phyloP scores from a whole-genome alignment of 2,888 invertebrate genomes.

The Ariolimax columbianus region DNA sequence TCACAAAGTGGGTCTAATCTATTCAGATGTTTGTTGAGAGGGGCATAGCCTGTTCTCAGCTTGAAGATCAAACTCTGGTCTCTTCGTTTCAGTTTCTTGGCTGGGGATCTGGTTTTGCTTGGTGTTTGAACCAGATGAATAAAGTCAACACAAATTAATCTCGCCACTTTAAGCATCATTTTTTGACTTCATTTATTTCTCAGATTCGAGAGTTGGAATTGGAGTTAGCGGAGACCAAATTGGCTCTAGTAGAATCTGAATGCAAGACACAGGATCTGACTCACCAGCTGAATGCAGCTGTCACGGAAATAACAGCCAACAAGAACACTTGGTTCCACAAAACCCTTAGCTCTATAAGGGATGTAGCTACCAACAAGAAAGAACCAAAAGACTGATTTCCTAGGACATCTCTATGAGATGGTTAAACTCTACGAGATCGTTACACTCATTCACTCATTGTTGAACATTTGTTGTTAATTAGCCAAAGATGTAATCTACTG shows the following conservation, averaged over 20 bases:
- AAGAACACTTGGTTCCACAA: constrained; percentile 94
- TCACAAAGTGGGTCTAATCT: no score
- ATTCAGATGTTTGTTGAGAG: no score
- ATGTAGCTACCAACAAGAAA: constrained; percentile 77
- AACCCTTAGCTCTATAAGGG: constrained; percentile 85
- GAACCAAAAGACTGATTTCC: constrained; percentile 61
- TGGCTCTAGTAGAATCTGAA: constrained; percentile 97
- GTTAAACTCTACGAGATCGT: no score
- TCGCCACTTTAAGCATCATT: neutral
- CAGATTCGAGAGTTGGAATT: constrained; percentile 89
- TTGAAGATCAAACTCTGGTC: no score
- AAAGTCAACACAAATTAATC: no score
- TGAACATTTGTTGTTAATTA: neutral
- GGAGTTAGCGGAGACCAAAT: constrained; percentile 96
- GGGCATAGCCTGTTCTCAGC: no score
- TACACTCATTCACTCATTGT: neutral
- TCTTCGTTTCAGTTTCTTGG: no score
- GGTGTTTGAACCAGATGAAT: no score
- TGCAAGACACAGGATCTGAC: constrained; percentile 94
- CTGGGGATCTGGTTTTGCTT: no score
- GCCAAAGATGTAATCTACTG: neutral
- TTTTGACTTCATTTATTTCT: neutral
- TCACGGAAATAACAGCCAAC: constrained; percentile 86
- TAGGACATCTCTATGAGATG: neutral
- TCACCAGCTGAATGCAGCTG: constrained; percentile 90